Evolutionary conservation across 1,140 invertebrate genomes (phyloP).

Genomic region (Bacillus rossius): DNA sequence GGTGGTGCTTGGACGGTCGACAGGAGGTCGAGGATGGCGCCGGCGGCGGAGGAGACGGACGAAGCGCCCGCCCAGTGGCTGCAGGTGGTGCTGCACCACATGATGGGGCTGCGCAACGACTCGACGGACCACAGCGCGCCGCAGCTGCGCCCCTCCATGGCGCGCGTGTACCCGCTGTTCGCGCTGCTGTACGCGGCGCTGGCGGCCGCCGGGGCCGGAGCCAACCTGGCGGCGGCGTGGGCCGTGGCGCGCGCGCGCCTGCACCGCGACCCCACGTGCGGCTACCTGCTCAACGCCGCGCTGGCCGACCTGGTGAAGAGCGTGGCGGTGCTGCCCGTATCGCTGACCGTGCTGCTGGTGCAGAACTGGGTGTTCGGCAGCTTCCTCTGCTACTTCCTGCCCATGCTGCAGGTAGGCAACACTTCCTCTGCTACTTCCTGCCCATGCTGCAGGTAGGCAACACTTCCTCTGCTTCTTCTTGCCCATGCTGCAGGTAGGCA

Average conservation of each 20-base stretch:
- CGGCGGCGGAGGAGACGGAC: background rate
- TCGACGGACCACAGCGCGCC: constrained; percentile 41
- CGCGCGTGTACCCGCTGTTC: constrained; percentile 54
- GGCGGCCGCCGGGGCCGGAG: constrained; percentile 48
- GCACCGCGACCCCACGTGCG: constrained; percentile 56
- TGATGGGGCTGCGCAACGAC: constrained; percentile 35
- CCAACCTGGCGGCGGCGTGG: constrained; percentile 53
- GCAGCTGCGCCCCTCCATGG: constrained; percentile 43
- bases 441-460: no score
- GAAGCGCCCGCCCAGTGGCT: constrained; percentile 30
- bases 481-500: no score
- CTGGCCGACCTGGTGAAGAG: constrained; percentile 63
- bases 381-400: constrained; percentile 66
- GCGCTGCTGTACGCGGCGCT: constrained; percentile 56
- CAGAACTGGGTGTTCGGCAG: constrained; percentile 71
- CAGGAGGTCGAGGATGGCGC: no score
- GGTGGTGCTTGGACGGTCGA: no score
- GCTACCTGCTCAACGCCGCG: constrained; percentile 60
- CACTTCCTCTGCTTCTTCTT: no score
- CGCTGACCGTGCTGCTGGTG: constrained; percentile 59
- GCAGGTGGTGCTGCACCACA: constrained; percentile 26
- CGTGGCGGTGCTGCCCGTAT: constrained; percentile 57
- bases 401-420: constrained; percentile 66
- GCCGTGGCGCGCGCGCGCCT: constrained; percentile 54
- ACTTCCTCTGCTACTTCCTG: no score